Conservation (phyloP, 1,140 invertebrate species). For the Wiebesia pumilae region DNA sequence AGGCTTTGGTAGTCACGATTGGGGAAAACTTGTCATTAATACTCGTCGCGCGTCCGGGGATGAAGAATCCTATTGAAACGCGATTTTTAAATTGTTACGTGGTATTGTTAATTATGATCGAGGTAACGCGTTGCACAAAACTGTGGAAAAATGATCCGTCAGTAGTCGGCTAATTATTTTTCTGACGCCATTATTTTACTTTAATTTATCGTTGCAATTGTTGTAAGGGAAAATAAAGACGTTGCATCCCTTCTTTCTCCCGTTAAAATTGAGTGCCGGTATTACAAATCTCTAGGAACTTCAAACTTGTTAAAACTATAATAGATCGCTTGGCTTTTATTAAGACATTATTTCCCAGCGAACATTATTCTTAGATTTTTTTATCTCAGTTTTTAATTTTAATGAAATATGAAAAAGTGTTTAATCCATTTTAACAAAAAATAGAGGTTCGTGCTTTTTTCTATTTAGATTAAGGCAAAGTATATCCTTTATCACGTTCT, state of each 20-base stretch:
- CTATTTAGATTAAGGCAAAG: background rate
- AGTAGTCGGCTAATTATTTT: background rate
- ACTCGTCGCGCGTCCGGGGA: background rate
- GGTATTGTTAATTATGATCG: background rate
- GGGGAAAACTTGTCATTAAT: constrained; percentile 7
- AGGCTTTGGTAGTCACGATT: background rate
- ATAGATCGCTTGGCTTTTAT: background rate
- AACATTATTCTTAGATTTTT: background rate
- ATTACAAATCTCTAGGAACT: background rate
- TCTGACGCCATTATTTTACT: background rate
- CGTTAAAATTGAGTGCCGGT: background rate
- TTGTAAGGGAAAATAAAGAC: background rate
- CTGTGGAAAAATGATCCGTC: background rate
- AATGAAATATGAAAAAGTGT: background rate
- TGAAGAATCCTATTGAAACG: background rate
- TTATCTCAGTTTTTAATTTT: background rate
- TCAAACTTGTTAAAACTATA: background rate
- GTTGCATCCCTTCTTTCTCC: background rate
- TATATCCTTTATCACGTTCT: too few relatives aligned
- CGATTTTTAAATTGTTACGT: background rate
- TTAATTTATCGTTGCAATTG: constrained; percentile 16
- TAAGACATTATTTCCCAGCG: background rate
- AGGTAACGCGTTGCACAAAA: background rate
- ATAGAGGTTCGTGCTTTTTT: background rate
- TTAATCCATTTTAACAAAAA: background rate